phyloP scores from a whole-genome alignment of 1,140 invertebrate genomes.

The Brachionus plicatilis region DNA sequence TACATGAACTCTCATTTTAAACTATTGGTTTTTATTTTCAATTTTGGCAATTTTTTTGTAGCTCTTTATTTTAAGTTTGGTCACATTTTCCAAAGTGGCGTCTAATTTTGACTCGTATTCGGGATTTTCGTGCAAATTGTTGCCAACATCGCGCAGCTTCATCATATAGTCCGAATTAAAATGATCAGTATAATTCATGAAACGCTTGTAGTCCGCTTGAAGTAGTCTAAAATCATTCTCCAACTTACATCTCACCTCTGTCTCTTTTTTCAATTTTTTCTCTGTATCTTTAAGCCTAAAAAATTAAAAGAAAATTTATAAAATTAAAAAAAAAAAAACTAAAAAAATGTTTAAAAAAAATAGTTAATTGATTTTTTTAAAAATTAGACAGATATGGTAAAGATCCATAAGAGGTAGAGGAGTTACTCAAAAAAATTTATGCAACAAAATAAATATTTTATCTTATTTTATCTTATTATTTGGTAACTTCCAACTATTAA shows the following conservation, averaged over 20 bases:
- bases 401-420: too few species aligned
- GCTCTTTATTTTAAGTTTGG: neutral
- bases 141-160: constrained; percentile 46
- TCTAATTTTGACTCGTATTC: constrained; percentile 4
- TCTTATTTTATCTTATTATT: too few species aligned
- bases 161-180: constrained; percentile 53
- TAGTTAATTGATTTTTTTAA: neutral
- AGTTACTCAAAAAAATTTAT: too few species aligned
- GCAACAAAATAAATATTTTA: too few species aligned
- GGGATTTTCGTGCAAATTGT: constrained; percentile 43
- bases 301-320: neutral
- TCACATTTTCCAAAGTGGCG: neutral
- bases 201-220: constrained; percentile 50
- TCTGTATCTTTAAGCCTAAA: constrained; percentile 46
- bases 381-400: too few species aligned
- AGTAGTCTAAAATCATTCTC: constrained; percentile 49
- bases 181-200: constrained; percentile 51
- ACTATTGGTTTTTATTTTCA: neutral
- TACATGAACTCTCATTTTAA: neutral
- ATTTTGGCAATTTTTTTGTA: neutral
- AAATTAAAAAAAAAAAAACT: neutral
- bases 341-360: neutral
- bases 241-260: constrained; percentile 45
- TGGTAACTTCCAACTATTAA: too few species aligned
- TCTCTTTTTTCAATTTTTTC: constrained; percentile 47